A percentile compares a stretch with the other conserved stretches of the same genome.
Conservation (phyloP, 2,113 vertebrate genomes). For the Sylvilagus bachmani region DNA sequence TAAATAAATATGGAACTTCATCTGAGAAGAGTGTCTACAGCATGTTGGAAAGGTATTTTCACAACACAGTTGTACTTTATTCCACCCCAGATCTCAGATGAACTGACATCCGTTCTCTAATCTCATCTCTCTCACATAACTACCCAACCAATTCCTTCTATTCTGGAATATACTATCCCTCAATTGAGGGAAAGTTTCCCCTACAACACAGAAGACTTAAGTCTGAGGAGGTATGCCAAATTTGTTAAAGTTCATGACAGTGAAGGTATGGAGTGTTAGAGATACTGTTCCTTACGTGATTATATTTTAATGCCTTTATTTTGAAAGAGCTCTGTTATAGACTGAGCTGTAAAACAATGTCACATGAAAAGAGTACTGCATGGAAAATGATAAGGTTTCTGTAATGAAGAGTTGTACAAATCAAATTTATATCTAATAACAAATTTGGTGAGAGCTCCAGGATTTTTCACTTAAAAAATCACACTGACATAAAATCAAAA, state of each 20-base stretch:
- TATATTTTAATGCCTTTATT: conserved; percentile 64
- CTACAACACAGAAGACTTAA: not conserved
- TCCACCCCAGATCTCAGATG: not conserved
- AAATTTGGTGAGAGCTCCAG: not conserved
- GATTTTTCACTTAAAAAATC: not conserved
- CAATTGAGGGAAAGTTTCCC: not conserved
- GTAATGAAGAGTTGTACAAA: not conserved
- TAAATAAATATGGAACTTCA: not conserved
- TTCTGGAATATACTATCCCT: not conserved
- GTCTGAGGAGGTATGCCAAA: conserved; percentile 63
- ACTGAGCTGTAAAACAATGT: not conserved
- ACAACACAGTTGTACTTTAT: not conserved
- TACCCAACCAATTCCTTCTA: not conserved
- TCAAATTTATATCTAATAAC: not conserved
- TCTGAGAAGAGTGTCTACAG: not conserved
- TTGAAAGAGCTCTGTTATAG: not conserved
- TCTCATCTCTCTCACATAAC: not conserved
- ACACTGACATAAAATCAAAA: conserved; percentile 27
- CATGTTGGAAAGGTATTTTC: conserved; percentile 30
- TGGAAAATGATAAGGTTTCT: not conserved
- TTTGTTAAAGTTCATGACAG: conserved; percentile 63
- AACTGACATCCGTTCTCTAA: not conserved
- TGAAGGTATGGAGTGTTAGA: conserved; percentile 35
- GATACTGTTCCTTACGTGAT: conserved; percentile 24
- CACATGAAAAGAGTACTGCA: not conserved